phyloP scores from a whole-genome alignment of 2,888 invertebrate genomes.

The Eupithecia pulchellata region DNA sequence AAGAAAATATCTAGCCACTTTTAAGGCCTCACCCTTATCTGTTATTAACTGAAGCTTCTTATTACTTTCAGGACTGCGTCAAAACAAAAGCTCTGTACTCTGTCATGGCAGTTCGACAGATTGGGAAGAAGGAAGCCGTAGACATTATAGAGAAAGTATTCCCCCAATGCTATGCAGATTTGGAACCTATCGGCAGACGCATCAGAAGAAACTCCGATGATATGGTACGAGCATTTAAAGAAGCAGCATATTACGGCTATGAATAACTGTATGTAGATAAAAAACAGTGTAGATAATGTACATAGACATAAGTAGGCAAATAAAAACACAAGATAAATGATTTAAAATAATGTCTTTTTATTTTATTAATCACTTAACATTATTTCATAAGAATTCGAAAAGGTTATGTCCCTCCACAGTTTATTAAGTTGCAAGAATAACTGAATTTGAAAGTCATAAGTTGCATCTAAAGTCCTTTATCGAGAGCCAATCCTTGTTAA shows the following conservation, averaged over 20 bases:
- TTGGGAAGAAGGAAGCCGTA: conserved; percentile 89
- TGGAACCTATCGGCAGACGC: conserved; percentile 95
- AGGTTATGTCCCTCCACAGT: conserved; percentile 63
- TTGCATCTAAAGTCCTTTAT: conserved; percentile 35
- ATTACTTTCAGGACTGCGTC: conserved; percentile 90
- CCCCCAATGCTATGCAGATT: conserved; percentile 94
- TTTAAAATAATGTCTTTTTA: conserved; percentile 85
- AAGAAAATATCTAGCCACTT: too few relatives aligned
- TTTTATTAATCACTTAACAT: conserved; percentile 71
- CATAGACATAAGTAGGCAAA: conserved; percentile 60
- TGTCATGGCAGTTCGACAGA: conserved; percentile 91
- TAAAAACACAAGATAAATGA: conserved; percentile 52
- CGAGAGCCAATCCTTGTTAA: neutral
- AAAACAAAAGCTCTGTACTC: conserved; percentile 94
- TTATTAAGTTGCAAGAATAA: conserved; percentile 46
- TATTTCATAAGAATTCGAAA: conserved; percentile 66
- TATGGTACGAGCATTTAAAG: conserved; percentile 90
- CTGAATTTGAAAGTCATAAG: conserved; percentile 38
- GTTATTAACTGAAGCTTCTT: neutral
- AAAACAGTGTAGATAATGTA: conserved; percentile 43
- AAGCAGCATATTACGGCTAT: conserved; percentile 92
- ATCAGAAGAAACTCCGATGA: conserved; percentile 91
- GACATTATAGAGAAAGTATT: conserved; percentile 94
- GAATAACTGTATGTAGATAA: conserved; percentile 62
- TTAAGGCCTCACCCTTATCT: too few relatives aligned